These are phyloP conservation scores for Zaprionus kolodkinae DNA, from an alignment of 1,140 invertebrate species.

Conservation along the genomic window DNA sequence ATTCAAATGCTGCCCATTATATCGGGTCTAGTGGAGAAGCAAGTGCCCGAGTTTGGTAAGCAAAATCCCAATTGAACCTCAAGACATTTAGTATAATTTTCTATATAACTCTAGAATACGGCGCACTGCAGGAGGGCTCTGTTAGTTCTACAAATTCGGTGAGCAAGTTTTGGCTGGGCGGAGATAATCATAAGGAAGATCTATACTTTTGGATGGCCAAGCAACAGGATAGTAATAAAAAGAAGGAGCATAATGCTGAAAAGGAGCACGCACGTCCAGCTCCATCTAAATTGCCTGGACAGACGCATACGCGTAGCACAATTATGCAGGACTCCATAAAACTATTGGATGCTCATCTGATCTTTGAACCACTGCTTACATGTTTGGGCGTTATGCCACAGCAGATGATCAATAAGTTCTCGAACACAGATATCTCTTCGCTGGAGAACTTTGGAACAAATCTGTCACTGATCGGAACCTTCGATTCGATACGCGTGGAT, in stretches of 20 bases:
- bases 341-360: constrained; percentile 95
- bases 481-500: constrained; percentile 95
- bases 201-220: constrained; percentile 98
- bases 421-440: constrained; percentile 85
- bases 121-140: constrained; percentile 89
- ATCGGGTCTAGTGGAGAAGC: constrained; percentile 82
- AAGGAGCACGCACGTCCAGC: constrained; percentile 65
- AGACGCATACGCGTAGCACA: constrained; percentile 62
- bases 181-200: constrained; percentile 89
- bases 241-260: constrained; percentile 72
- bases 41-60: constrained; percentile 79
- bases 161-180: constrained; percentile 85
- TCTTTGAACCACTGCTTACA: constrained; percentile 94
- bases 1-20: constrained; percentile 84
- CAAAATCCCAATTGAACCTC: not conserved
- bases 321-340: constrained; percentile 93
- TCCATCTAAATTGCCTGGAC: constrained; percentile 64
- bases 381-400: constrained; percentile 94
- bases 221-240: constrained; percentile 90
- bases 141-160: constrained; percentile 85
- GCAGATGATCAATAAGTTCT: constrained; percentile 89
- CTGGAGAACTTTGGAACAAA: constrained; percentile 96
- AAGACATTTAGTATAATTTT: not conserved
- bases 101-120: constrained; percentile 86
- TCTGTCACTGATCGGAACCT: constrained; percentile 92